Base-by-base conservation (phyloP, 2,888 invertebrate genomes). In the Lasioglossum marginatum region DNA sequence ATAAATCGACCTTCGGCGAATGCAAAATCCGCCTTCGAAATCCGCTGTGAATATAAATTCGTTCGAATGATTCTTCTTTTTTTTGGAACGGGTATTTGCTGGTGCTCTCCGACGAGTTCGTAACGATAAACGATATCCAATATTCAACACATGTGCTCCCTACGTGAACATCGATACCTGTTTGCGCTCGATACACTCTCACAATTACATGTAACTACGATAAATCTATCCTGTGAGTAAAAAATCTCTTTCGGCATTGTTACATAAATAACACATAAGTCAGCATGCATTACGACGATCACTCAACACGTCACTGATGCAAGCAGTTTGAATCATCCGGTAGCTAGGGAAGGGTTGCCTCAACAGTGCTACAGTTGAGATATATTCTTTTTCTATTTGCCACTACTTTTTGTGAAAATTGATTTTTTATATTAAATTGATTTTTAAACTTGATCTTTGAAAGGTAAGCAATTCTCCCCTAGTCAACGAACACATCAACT, bases 261-360 rank as follows among this genome's bases (percentile, higher is more conserved):
- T 70, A 71, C 43, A 75, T 34, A 66, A 84, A 45, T 85, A 34
- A 48, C 75, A 73, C 27, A 85, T 16, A 85, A 72, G 79, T 76
- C 57, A 63, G 45, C 85, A 76, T 85, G 85, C 85, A 85, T 60
- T 19, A 37, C 43, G 66, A 82, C 73, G 31, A 66, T 66, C 37
- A 76, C 75, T 76, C 40, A 66, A 75, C 23, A 16, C 31, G 43
- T 45, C 34, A 71, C 34, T 4, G 57, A 34, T 12, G 31, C 48
- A 63, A 19, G 31, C 16, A 31, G 19, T 34, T 77, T 37, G 45
- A 74, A 52, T 85, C 74, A 78, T 43, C 84, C 14, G 43, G 10
- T 52, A 43, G 52, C 45, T 37, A 19, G 37, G 66, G 12, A 23
- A 37, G 37, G 68, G 12, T 37, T 37, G 68, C 12, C 68, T 37